These are phyloP conservation scores for Macrocentrus cingulum DNA, from an alignment of 1,140 invertebrate species.

Conservation along the genomic window DNA sequence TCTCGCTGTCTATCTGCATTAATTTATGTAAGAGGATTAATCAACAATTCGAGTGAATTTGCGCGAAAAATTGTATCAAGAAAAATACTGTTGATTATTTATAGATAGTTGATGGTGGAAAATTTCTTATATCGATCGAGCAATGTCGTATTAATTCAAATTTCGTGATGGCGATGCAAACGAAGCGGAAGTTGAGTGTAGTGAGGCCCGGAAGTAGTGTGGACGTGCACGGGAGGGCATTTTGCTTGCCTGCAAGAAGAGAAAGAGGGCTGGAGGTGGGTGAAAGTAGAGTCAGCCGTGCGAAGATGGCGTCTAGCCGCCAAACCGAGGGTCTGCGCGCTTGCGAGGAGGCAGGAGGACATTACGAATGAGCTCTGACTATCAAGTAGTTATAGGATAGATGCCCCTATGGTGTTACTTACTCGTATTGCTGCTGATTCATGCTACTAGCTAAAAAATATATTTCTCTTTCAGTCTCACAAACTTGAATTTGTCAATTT, in stretches of 20 bases:
- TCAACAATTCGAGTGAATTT: no score
- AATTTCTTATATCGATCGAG: not conserved
- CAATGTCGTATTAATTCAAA: not conserved
- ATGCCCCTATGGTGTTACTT: not conserved
- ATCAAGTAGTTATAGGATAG: not conserved
- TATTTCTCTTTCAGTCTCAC: no score
- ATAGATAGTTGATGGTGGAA: no score
- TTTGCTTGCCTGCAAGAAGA: no score
- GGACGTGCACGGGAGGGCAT: not conserved
- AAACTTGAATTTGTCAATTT: no score
- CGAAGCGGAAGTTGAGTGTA: not conserved
- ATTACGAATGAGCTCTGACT: constrained; percentile 1
- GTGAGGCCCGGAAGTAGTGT: not conserved
- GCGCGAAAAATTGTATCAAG: no score
- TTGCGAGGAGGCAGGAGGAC: not conserved
- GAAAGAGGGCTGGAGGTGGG: not conserved
- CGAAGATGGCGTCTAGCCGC: constrained; percentile 1
- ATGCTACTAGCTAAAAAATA: no score
- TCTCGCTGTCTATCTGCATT: no score
- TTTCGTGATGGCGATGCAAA: not conserved
- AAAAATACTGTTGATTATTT: no score
- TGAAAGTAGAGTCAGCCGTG: constrained; percentile 2
- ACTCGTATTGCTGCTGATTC: no score
- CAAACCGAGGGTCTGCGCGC: not conserved
- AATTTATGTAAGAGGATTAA: no score